These are phyloP conservation scores for Trichopoda pennipes DNA, from an alignment of 2,888 invertebrate species.

Conservation along the genomic window DNA sequence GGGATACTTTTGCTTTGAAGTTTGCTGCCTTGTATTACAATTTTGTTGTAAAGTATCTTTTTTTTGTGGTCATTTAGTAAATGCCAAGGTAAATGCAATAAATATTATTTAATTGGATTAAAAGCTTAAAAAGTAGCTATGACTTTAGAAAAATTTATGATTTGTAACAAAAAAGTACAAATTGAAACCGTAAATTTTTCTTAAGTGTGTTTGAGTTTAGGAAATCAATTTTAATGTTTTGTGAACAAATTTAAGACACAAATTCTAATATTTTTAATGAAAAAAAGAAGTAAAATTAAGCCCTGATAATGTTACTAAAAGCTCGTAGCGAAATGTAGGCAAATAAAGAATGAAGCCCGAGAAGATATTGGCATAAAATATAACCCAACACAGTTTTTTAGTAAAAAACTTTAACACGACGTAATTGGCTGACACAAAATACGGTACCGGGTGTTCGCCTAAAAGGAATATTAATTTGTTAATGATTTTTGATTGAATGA, in stretches of 20 bases:
- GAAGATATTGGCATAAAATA: too few relatives aligned
- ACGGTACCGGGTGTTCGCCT: too few relatives aligned
- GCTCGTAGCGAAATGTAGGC: too few relatives aligned
- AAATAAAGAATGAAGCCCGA: too few relatives aligned
- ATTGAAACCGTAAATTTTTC: background rate
- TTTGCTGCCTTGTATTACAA: background rate
- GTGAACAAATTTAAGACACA: background rate
- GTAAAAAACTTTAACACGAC: too few relatives aligned
- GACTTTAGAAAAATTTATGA: conserved; percentile 58
- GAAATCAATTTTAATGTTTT: conserved; percentile 16
- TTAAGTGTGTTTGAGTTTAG: background rate
- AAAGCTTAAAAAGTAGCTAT: conserved; percentile 58
- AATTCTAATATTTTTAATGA: too few relatives aligned
- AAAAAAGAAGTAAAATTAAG: too few relatives aligned
- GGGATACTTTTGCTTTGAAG: background rate
- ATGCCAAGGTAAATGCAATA: conserved; percentile 63
- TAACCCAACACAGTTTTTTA: too few relatives aligned
- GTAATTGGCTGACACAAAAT: too few relatives aligned
- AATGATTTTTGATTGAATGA: too few relatives aligned
- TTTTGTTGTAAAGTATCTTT: conserved; percentile 23
- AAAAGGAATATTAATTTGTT: too few relatives aligned
- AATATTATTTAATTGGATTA: conserved; percentile 67
- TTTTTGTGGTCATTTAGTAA: conserved; percentile 65
- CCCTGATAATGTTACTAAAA: too few relatives aligned
- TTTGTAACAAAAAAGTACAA: conserved; percentile 23